Conservation (phyloP, 1,140 invertebrate species). For the Drosophila seguyi region DNA sequence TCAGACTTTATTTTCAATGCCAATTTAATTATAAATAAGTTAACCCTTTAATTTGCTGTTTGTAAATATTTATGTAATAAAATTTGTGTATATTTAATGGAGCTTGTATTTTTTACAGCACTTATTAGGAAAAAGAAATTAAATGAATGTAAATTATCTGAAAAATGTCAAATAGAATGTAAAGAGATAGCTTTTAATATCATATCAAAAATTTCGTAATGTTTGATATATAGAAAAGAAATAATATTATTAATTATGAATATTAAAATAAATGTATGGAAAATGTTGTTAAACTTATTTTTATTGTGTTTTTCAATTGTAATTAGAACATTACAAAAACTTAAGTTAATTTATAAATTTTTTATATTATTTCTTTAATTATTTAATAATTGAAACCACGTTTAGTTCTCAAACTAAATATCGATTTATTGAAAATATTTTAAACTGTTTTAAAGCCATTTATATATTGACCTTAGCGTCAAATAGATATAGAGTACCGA, state of each 20-base stretch:
- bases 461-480: too few relatives aligned
- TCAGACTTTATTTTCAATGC: background rate
- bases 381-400: too few relatives aligned
- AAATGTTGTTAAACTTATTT: background rate
- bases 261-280: background rate
- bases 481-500: background rate
- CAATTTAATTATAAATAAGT: constrained; percentile 1
- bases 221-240: background rate
- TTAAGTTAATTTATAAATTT: too few relatives aligned
- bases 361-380: too few relatives aligned
- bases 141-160: background rate
- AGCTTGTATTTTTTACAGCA: background rate
- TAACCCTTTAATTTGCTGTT: background rate
- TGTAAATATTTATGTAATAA: constrained; percentile 9
- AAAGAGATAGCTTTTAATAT: background rate
- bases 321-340: too few relatives aligned
- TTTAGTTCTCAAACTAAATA: too few relatives aligned
- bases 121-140: background rate
- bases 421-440: too few relatives aligned
- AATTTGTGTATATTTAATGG: background rate
- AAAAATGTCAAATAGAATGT: background rate
- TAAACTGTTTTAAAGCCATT: too few relatives aligned
- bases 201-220: background rate
- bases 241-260: background rate
- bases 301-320: too few relatives aligned